Conservation (phyloP, 2,797 vertebrate species). For the Podarcis siculus region DNA sequence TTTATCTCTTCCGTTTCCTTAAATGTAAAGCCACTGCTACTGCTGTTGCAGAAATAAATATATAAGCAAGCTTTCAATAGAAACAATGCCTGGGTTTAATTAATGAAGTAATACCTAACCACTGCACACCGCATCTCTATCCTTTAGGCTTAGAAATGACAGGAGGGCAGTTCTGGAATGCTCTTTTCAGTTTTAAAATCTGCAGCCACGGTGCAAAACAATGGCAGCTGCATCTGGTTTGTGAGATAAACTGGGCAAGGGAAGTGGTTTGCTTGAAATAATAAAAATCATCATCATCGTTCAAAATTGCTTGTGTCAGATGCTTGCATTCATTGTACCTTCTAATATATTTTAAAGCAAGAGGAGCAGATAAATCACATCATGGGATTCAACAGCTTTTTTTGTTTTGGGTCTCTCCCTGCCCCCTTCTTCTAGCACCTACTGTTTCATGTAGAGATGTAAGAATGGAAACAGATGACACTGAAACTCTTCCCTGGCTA, state of each 20-base stretch:
- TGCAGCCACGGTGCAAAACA: not conserved
- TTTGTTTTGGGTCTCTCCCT: no score
- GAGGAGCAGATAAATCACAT: not conserved
- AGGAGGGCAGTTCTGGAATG: not conserved
- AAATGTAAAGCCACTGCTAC: not conserved
- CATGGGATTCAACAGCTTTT: not conserved
- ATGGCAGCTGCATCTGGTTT: slow-evolving; percentile 19
- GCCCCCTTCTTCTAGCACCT: not conserved
- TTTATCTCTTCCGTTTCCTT: not conserved
- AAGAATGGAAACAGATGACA: not conserved
- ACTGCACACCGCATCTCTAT: not conserved
- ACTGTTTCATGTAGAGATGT: not conserved
- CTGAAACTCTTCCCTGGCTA: not conserved
- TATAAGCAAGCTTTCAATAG: not conserved
- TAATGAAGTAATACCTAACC: slow-evolving; percentile 25
- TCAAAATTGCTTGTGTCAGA: slow-evolving; percentile 25
- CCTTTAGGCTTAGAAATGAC: slow-evolving; percentile 32
- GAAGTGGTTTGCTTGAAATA: slow-evolving; percentile 21
- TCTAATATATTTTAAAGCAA: slow-evolving; percentile 7
- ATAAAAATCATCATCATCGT: slow-evolving; percentile 20
- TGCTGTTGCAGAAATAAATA: not conserved
- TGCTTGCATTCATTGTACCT: slow-evolving; percentile 10
- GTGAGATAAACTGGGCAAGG: not conserved
- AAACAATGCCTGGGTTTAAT: slow-evolving; percentile 36
- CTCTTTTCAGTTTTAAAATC: slow-evolving; percentile 24